These are phyloP conservation scores for Psittacula derbiana DNA, from an alignment of 2,797 vertebrate species.

Conservation along the genomic window DNA sequence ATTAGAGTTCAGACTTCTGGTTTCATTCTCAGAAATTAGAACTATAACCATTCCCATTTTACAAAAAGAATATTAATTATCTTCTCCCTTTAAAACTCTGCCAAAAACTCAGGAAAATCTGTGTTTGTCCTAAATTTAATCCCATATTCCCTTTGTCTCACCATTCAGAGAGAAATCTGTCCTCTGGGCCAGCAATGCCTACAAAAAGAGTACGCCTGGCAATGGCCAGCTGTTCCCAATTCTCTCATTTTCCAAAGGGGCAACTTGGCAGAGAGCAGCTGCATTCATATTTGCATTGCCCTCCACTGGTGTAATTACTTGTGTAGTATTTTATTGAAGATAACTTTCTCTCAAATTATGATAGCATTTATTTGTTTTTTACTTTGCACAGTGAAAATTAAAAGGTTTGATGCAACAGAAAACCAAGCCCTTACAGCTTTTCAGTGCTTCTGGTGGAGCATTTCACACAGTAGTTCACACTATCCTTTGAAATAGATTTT, in stretches of 20 bases:
- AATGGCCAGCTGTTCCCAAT: constrained; percentile 33
- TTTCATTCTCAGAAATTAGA: background rate
- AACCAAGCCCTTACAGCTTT: background rate
- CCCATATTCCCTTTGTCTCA: background rate
- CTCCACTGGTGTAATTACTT: constrained; percentile 5
- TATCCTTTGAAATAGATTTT: constrained; percentile 29
- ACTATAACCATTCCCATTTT: background rate
- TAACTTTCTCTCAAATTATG: background rate
- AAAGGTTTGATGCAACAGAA: background rate
- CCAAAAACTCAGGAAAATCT: background rate
- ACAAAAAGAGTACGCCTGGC: background rate
- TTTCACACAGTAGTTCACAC: constrained; percentile 24
- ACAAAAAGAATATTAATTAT: background rate
- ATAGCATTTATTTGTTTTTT: background rate
- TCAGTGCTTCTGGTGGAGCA: background rate
- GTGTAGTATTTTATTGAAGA: background rate
- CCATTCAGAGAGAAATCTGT: background rate
- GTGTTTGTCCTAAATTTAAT: background rate
- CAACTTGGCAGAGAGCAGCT: background rate
- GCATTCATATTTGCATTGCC: constrained; percentile 1
- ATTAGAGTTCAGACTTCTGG: background rate
- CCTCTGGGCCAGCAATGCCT: background rate
- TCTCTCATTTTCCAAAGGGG: constrained; percentile 22
- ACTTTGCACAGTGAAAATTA: background rate
- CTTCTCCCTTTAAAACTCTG: background rate